Percentiles rank a stretch among this genome's conserved stretches.
Evolutionary conservation across 2,113 vertebrate genomes (phyloP).

Genomic region (Fukomys damarensis): DNA sequence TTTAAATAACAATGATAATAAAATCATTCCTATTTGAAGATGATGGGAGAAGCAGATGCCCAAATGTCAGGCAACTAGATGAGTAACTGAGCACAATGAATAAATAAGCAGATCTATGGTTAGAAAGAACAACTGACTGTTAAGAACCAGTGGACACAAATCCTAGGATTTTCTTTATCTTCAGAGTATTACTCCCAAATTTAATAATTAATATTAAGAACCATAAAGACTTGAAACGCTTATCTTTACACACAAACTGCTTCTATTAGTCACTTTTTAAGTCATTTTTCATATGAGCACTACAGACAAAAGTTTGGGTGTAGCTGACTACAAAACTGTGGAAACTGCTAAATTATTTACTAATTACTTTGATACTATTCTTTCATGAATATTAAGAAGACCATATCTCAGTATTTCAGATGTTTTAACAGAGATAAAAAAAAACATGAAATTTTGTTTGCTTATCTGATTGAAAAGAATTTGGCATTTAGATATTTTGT

Average conservation of each 20-base stretch:
- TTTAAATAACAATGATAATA: constrained; percentile 7
- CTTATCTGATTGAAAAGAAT: not conserved
- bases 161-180: constrained; percentile 29
- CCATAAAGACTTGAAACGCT: constrained; percentile 6
- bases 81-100: not conserved
- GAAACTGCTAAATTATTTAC: constrained; percentile 74
- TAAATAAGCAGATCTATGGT: not conserved
- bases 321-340: constrained; percentile 53
- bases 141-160: not conserved
- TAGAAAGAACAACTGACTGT: constrained; percentile 2
- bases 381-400: constrained; percentile 73
- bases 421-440: constrained; percentile 63
- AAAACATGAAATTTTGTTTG: constrained; percentile 10
- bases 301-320: constrained; percentile 61
- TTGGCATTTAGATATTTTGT: not conserved
- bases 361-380: constrained; percentile 66
- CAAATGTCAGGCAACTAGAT: not conserved
- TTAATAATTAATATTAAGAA: constrained; percentile 46
- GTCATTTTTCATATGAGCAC: constrained; percentile 63
- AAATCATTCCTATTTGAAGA: constrained; percentile 18
- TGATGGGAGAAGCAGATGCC: not conserved
- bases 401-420: constrained; percentile 61
- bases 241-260: constrained; percentile 61
- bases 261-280: constrained; percentile 55
- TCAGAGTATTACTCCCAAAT: not conserved